Evolutionary conservation across 2,113 vertebrate species (phyloP), one percentile per base, ranked within the genome.

Genomic region (Otis tarda): DNA sequence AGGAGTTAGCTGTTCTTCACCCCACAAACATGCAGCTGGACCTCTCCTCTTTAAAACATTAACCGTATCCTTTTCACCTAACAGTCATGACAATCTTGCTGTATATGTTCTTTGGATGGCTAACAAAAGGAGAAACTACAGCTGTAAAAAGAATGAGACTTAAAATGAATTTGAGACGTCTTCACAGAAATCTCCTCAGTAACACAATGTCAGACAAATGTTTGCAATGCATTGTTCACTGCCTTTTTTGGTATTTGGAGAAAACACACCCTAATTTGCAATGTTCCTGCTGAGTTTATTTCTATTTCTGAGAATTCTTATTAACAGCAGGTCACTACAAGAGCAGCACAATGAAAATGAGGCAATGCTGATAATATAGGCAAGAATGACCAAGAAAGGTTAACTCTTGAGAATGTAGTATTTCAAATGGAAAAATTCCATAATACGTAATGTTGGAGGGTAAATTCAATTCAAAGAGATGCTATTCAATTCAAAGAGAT

Each of bases 271-370:
- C 82, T 90, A 60, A 93, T 83, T 94, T 7, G 2, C 85, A 85
- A 93, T 75, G 57, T 41, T 96, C 82, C 86, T 83, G 73, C 61
- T 87, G 47, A 80, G 85, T 89, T 89, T 91, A 89, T 91, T 95
- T 97, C 91, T 86, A 14, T 94, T 96, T 95, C 91, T 94, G 80
- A 96, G 82, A 96, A 95, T 83, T 93, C 83, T 91, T 93, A 76
- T 87, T 92, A 96, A 65, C 57, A 90, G 49, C 68, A 91, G 79
- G 80, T 94, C 84, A 76, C 47, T 89, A 91, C 24, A 37, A 65
- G 1, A 82, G 80, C 65, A 89, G 50, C 47, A 83, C 30, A 89
- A 69, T 43, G 39, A 96, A 95, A 97, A 91, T 55, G 87, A 97
- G 83, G 33, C 53, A 76, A 89, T 53, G 77, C 90, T 83, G 70